Conservation (phyloP, 1,140 invertebrate genomes). For the Papilio machaon region DNA sequence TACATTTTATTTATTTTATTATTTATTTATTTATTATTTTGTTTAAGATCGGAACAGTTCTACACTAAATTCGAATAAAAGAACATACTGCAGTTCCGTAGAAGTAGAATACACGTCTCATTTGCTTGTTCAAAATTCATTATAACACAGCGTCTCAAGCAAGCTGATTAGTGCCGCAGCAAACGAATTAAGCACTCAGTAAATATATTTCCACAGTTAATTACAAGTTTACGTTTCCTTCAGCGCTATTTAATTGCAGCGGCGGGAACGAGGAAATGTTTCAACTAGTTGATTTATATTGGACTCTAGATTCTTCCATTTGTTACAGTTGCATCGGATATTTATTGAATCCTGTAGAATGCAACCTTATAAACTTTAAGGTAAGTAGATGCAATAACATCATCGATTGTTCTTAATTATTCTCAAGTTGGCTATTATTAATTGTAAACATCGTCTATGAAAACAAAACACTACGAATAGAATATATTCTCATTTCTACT, state of each 20-base stretch:
- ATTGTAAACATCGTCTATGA: not conserved
- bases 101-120: not conserved
- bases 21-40: too few relatives aligned
- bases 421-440: not conserved
- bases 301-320: conserved; percentile 7
- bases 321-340: not conserved
- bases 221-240: conserved; percentile 22
- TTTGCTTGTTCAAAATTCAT: not conserved
- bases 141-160: conserved; percentile 3
- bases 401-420: not conserved
- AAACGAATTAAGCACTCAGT: conserved; percentile 11
- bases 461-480: not conserved
- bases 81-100: not conserved
- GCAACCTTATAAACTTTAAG: not conserved
- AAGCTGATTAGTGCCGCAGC: conserved; percentile 18
- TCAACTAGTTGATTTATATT: conserved; percentile 20
- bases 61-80: not conserved
- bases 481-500: too few relatives aligned
- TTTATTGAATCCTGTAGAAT: not conserved
- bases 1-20: too few relatives aligned
- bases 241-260: conserved; percentile 19
- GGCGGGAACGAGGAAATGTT: conserved; percentile 19
- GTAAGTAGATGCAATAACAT: not conserved
- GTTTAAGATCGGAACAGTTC: too few relatives aligned
- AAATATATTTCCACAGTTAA: conserved; percentile 24